Base-by-base conservation (phyloP, 2,888 invertebrate species). In the Eristalis arbustorum region DNA sequence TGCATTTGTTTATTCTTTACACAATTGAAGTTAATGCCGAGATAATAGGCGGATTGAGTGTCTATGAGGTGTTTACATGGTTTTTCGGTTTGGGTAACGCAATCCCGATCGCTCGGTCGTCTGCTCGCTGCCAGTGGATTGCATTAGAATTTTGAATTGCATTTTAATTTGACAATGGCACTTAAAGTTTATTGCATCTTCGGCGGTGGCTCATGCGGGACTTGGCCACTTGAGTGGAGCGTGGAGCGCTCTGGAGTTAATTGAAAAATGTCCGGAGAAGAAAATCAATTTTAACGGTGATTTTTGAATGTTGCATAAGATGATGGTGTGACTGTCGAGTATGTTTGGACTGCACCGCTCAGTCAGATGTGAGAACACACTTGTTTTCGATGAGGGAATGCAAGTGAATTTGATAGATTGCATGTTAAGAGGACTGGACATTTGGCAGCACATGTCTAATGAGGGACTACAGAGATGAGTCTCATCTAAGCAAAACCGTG, bases 101-200 rank as follows among this genome's bases (percentile, higher is more conserved):
- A 49, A 49, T 49, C 49, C 49, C 18, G 49, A 49, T 10, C 37
- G 37, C 3, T 37, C 13, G 37, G 10, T 37, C 37, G 13, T 13
- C 13, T 13, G 37, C 37, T 23, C 34, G n/a, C n/a, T n/a, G n/a
- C n/a, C n/a, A 37, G 13, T 66, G 42, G 49, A 49, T 66, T 72
- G 66, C 78, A 59, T 72, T 72, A 59, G 71, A 78, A 78, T 59
- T 49, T 72, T 61, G 64, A 61, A 78, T 78, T 78, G 64, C 64
- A 72, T 66, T 72, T 66, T 78, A 31, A 78, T 72, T 72, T 59
- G 23, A 66, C 59, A 72, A 61, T 61, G 66, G 22, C 42, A 57
- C 42, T 72, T 59, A 49, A 31, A 28, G 37, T 59, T 64, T 22
- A 59, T 66, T 72, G 31, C 61, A 61, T n/a, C 37, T 14, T 6